These are phyloP conservation scores for rat (Rattus norvegicus) DNA, from an alignment of 2,113 vertebrate genomes.

Conservation along the genomic window GRCr8 NC_086036.1:6532501-6533000, in stretches of 20 bases:
- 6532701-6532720: background rate
- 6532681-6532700: background rate
- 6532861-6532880: background rate
- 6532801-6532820: background rate
- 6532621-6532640: background rate
- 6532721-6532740: slow-evolving; percentile 39
- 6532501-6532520: background rate
- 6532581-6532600: background rate
- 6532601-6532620: background rate
- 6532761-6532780: slow-evolving; percentile 27
- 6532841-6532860: too few species aligned
- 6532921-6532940: too few species aligned
- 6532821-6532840: background rate
- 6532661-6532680: background rate
- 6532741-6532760: background rate
- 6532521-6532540: background rate
- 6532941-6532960: background rate
- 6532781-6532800: background rate
- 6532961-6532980: background rate
- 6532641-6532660: background rate
- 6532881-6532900: background rate
- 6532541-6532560: background rate
- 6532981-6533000: background rate
- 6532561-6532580: background rate
- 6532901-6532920: background rate